These are phyloP conservation scores for Loxodonta africana DNA, from an alignment of 2,113 vertebrate species.

Conservation along the genomic window DNA sequence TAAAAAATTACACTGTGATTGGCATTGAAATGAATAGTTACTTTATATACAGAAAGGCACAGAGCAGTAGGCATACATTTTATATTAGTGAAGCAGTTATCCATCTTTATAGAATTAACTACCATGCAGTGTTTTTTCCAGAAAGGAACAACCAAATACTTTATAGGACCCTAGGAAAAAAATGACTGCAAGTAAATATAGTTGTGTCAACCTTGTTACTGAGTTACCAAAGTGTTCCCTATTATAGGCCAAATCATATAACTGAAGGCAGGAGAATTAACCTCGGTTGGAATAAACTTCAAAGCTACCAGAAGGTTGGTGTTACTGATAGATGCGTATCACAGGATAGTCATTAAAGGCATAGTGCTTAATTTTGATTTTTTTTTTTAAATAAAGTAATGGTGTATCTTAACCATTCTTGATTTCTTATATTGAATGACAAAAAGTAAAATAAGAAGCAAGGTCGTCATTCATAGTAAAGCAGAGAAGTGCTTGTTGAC, in stretches of 20 bases:
- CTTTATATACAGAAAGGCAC: no score
- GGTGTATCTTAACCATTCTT: no score
- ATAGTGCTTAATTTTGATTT: no score
- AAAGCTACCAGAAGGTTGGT: not conserved
- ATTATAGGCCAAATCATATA: not conserved
- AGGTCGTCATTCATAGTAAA: no score
- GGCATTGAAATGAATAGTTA: not conserved
- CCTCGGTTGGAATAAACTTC: not conserved
- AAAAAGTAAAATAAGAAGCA: no score
- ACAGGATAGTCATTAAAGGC: no score
- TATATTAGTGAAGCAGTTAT: not conserved
- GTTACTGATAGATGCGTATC: not conserved
- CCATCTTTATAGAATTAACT: not conserved
- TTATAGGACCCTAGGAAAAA: not conserved
- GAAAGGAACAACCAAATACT: not conserved
- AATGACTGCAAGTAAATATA: not conserved
- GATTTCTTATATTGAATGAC: no score
- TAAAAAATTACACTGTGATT: not conserved
- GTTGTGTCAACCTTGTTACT: not conserved
- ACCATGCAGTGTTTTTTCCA: not conserved
- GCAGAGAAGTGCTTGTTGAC: no score
- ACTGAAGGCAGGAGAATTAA: not conserved
- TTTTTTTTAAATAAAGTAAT: no score
- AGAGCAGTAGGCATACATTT: no score
- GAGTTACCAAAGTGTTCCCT: not conserved